A percentile compares a stretch with the other conserved stretches of the same genome.
Evolutionary conservation across 2,888 invertebrate genomes (phyloP).

Genomic region (Tetramorium bicarinatum): DNA sequence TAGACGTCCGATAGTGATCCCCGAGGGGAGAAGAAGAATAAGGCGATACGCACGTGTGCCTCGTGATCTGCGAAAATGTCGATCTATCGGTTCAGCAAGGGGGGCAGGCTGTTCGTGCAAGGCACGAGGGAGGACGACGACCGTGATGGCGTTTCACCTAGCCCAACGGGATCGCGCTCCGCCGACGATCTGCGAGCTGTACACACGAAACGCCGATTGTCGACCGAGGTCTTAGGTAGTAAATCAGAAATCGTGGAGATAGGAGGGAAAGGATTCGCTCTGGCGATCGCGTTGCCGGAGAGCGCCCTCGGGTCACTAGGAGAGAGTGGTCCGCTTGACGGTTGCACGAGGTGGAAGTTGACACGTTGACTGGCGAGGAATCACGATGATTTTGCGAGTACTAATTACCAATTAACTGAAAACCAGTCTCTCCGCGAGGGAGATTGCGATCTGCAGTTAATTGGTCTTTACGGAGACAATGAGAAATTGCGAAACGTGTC

Average conservation of each 20-base stretch:
- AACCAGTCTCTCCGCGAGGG: neutral
- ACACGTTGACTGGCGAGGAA: neutral
- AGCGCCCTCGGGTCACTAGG: neutral
- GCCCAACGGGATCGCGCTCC: constrained; percentile 56
- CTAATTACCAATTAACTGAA: constrained; percentile 20
- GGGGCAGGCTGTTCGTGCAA: constrained; percentile 92
- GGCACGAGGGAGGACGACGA: constrained; percentile 90
- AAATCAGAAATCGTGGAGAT: constrained; percentile 43
- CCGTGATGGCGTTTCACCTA: constrained; percentile 86
- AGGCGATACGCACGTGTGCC: neutral
- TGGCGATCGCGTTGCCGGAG: neutral
- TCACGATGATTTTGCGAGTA: constrained; percentile 21
- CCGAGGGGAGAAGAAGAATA: neutral
- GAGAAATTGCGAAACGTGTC: constrained; percentile 22
- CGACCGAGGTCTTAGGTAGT: constrained; percentile 94
- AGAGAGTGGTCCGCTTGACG: neutral
- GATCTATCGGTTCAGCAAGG: constrained; percentile 94
- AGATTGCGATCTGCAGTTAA: constrained; percentile 18
- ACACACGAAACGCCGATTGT: constrained; percentile 93
- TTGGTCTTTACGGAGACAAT: constrained; percentile 24
- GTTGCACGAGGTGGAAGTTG: constrained; percentile 14
- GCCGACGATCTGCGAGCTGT: constrained; percentile 91
- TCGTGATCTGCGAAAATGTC: constrained; percentile 86
- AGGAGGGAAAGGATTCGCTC: constrained; percentile 68
- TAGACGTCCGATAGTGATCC: neutral